A percentile compares a stretch with the other conserved stretches of the same genome.
Evolutionary conservation across 2,113 vertebrate genomes (phyloP).

Genomic region (Psephotus haematonotus): DNA sequence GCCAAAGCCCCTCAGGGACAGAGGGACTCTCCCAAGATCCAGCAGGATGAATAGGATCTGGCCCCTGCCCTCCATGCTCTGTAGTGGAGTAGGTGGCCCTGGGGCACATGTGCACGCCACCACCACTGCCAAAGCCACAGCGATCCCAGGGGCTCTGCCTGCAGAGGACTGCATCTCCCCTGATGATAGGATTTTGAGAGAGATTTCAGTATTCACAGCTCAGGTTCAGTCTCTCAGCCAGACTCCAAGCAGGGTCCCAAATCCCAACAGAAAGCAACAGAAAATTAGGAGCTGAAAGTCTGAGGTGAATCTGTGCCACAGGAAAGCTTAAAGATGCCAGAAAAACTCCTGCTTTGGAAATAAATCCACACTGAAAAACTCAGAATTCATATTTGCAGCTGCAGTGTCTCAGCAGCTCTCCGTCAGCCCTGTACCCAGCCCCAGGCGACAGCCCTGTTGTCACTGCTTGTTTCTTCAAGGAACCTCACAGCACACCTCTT

Average conservation of each 20-base stretch:
- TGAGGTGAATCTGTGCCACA: neutral
- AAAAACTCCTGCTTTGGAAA: neutral
- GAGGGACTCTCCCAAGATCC: neutral
- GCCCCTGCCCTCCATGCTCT: neutral
- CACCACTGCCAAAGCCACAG: neutral
- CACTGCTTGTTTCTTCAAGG: neutral
- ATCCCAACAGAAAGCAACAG: neutral
- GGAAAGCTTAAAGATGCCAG: neutral
- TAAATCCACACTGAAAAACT: neutral
- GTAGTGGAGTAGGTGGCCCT: neutral
- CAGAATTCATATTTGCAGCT: neutral
- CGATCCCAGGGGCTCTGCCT: neutral
- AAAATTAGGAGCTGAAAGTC: neutral
- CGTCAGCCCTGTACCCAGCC: neutral
- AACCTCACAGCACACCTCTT: neutral
- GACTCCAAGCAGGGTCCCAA: neutral
- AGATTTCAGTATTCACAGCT: neutral
- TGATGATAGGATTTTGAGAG: neutral
- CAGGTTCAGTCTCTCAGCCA: neutral
- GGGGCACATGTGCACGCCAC: accelerated
- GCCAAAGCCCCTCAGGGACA: neutral
- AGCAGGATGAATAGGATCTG: neutral
- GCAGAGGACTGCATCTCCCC: neutral
- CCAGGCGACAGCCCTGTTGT: neutral
- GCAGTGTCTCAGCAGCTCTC: neutral